phyloP scores from a whole-genome alignment of 2,113 vertebrate species.

The Ailuropoda melanoleuca region DNA sequence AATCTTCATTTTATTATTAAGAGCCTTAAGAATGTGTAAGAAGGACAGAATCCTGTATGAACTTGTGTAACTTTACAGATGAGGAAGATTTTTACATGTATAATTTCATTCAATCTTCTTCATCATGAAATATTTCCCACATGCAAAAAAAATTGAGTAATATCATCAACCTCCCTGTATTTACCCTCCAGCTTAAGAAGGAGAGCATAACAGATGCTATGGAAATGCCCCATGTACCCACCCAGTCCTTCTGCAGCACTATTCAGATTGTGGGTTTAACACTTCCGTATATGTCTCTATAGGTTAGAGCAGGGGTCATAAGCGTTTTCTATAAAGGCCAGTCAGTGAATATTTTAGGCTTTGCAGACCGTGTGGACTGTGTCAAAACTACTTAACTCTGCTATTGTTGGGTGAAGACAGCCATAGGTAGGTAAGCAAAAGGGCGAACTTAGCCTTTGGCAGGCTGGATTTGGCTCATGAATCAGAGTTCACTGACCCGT shows the following conservation, averaged over 20 bases:
- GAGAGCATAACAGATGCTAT: neutral
- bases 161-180: neutral
- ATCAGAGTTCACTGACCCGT: neutral
- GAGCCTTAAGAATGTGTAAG: neutral
- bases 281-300: neutral
- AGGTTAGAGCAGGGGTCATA: neutral
- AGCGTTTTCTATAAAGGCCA: neutral
- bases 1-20: too few species aligned
- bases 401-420: neutral
- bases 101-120: neutral
- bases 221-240: neutral
- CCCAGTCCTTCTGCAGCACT: neutral
- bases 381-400: neutral
- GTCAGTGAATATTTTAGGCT: neutral
- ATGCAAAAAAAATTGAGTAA: neutral
- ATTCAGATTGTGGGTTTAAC: neutral
- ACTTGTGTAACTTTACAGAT: neutral
- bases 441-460: neutral
- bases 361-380: neutral
- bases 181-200: neutral
- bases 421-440: neutral
- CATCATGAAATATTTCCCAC: neutral
- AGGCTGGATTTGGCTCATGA: neutral
- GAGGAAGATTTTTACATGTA: neutral
- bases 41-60: neutral